Evolutionary conservation across 2,888 invertebrate species (phyloP).

Genomic region (Mesochorus sp.): DNA sequence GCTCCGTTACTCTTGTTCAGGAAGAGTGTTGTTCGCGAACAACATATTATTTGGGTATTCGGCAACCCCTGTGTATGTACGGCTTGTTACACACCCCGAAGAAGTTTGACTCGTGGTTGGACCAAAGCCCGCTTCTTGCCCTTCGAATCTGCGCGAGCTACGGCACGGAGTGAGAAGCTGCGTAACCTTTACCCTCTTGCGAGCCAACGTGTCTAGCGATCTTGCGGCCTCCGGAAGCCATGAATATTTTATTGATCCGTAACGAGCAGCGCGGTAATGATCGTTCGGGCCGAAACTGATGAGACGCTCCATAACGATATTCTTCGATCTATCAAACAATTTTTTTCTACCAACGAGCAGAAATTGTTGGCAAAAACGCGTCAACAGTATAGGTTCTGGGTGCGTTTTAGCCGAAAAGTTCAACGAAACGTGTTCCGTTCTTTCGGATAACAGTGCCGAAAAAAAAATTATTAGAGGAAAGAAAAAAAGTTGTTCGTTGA

Average conservation of each 20-base stretch:
- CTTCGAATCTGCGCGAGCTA: constrained; percentile 34
- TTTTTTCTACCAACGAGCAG: too few relatives aligned
- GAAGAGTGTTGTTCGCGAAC: constrained; percentile 13
- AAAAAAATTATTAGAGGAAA: background rate
- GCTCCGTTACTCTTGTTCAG: constrained; percentile 14
- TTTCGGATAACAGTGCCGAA: background rate
- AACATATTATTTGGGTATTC: too few relatives aligned
- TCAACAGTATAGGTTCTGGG: too few relatives aligned
- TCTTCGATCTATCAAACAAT: too few relatives aligned
- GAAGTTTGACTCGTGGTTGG: constrained; percentile 75
- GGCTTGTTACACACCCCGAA: constrained; percentile 70
- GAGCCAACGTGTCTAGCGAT: background rate
- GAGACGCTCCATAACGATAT: too few relatives aligned
- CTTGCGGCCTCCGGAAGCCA: background rate
- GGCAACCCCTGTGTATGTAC: constrained; percentile 28
- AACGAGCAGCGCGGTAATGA: too few relatives aligned
- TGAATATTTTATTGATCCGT: background rate
- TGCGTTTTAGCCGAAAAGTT: too few relatives aligned
- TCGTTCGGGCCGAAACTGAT: too few relatives aligned
- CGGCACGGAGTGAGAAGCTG: background rate
- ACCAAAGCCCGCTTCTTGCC: constrained; percentile 68
- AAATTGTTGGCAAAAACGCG: too few relatives aligned
- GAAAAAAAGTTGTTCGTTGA: constrained; percentile 7
- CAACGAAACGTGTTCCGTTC: background rate
- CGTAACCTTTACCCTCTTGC: constrained; percentile 10